A percentile compares a stretch with the other conserved stretches of the same genome.
Conservation (phyloP, 2,113 vertebrate species). For the Gnathochromis pfefferi region DNA sequence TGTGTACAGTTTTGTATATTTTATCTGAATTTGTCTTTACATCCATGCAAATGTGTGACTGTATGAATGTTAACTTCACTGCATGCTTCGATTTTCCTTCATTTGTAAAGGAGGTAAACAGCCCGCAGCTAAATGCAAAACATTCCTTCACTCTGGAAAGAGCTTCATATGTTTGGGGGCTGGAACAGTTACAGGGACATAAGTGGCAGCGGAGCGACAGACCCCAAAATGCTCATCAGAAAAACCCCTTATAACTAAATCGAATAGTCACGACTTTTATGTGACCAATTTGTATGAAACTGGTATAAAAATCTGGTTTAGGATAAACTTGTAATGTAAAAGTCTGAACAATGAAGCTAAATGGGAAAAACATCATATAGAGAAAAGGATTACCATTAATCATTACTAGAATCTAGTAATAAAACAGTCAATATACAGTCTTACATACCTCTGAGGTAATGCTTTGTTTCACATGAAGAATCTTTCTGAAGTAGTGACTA, state of each 20-base stretch:
- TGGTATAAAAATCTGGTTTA: not conserved
- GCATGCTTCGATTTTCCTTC: not conserved
- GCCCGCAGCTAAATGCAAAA: constrained; percentile 19
- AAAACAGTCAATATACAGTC: not conserved
- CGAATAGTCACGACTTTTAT: not conserved
- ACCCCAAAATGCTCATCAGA: not conserved
- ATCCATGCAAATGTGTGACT: not conserved
- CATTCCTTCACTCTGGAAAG: constrained; percentile 36
- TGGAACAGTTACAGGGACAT: not conserved
- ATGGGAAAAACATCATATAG: not conserved
- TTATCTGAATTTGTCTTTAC: not conserved
- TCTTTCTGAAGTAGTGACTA: not conserved
- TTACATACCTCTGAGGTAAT: not conserved
- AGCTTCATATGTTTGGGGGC: not conserved
- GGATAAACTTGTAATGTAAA: not conserved
- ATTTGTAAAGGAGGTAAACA: constrained; percentile 37
- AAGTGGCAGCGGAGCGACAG: constrained; percentile 3
- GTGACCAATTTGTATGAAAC: not conserved
- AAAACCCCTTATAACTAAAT: not conserved
- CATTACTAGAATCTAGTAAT: not conserved
- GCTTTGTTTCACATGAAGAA: not conserved
- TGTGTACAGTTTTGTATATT: not conserved
- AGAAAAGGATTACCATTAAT: not conserved
- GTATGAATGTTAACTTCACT: not conserved
- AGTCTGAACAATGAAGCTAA: not conserved